Conservation (phyloP, 2,888 invertebrate genomes). For the Leuctra nigra region DNA sequence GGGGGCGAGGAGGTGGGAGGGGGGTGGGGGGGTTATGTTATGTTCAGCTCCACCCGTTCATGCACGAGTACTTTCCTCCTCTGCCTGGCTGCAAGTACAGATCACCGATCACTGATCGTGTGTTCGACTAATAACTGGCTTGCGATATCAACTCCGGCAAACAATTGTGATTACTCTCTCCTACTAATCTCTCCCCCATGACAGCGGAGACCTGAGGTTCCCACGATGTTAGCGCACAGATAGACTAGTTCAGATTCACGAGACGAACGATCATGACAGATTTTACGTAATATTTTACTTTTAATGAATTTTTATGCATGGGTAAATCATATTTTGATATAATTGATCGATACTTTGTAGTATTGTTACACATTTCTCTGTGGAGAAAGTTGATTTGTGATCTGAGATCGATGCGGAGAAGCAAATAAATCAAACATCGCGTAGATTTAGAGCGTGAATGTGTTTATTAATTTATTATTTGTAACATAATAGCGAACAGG, state of each 20-base stretch:
- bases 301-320: slow-evolving; percentile 19
- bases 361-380: background rate
- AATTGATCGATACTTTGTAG: slow-evolving; percentile 11
- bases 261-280: slow-evolving; percentile 9
- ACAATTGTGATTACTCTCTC: slow-evolving; percentile 13
- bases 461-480: no score
- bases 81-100: no score
- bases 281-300: background rate
- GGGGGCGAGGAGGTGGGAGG: background rate
- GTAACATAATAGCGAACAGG: no score
- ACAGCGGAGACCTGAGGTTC: slow-evolving; percentile 1
- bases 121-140: slow-evolving; percentile 6
- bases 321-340: slow-evolving; percentile 8
- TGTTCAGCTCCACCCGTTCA: background rate
- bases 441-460: no score
- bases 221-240: slow-evolving; percentile 6
- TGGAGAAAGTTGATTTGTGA: slow-evolving; percentile 7
- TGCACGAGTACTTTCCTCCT: slow-evolving; percentile 9
- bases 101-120: slow-evolving; percentile 9
- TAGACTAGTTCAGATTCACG: slow-evolving; percentile 8
- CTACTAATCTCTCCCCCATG: slow-evolving; percentile 1
- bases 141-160: slow-evolving; percentile 9
- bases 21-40: slow-evolving; percentile 4
- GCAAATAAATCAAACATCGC: no score
- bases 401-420: no score